A percentile compares a stretch with the other conserved stretches of the same genome.
phyloP scores from a whole-genome alignment of 2,797 vertebrate species.

The Masticophis lateralis region DNA sequence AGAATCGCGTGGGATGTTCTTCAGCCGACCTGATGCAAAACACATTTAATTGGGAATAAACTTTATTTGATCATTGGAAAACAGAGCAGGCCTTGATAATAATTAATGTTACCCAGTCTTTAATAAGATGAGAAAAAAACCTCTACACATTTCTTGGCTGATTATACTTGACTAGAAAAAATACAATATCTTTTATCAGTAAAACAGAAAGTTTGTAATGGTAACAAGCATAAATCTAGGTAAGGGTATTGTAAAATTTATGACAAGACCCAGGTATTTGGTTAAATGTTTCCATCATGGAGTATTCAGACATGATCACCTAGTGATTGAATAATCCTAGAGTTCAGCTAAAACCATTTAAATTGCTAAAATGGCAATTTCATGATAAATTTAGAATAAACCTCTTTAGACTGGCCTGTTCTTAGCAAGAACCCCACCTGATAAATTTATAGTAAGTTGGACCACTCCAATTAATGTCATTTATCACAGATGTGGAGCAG shows the following conservation, averaged over 20 bases:
- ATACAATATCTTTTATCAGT: not conserved
- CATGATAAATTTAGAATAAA: not conserved
- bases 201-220: not conserved
- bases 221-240: not conserved
- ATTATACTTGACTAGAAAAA: not conserved
- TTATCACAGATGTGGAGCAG: not conserved
- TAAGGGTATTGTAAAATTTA: not conserved
- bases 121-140: not conserved
- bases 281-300: not conserved
- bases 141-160: not conserved
- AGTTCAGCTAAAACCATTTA: conserved; percentile 22
- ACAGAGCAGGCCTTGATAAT: not conserved
- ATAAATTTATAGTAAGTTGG: not conserved
- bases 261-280: not conserved
- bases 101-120: not conserved
- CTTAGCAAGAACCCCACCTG: not conserved
- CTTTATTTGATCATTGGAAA: not conserved
- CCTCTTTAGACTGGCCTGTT: not conserved
- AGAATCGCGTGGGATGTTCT: not conserved
- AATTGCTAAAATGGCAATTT: not conserved
- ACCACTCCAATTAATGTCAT: no score
- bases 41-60: not conserved
- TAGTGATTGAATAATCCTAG: not conserved
- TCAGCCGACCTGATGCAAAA: not conserved
- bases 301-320: not conserved